Evolutionary conservation across 2,888 invertebrate genomes (phyloP).

Genomic region (Noctua janthe): DNA sequence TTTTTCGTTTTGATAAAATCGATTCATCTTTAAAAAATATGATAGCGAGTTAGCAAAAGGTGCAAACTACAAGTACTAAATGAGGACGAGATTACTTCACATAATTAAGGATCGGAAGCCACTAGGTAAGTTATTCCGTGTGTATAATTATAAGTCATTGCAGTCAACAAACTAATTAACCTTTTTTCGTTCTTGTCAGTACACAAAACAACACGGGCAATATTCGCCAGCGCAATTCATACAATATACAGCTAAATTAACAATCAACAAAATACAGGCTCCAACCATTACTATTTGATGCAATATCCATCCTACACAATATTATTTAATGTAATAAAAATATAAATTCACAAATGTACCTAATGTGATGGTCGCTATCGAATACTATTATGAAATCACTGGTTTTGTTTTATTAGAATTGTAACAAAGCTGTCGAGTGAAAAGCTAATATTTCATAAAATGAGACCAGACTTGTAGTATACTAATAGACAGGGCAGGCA

Average conservation of each 20-base stretch:
- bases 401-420: constrained; percentile 36
- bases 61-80: too few relatives aligned
- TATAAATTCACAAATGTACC: constrained; percentile 33
- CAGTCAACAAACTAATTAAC: constrained; percentile 4
- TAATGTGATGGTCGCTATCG: constrained; percentile 38
- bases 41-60: too few relatives aligned
- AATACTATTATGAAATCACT: constrained; percentile 31
- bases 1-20: too few relatives aligned
- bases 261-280: constrained; percentile 18
- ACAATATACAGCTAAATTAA: constrained; percentile 25
- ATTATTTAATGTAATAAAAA: constrained; percentile 45
- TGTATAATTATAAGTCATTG: not conserved
- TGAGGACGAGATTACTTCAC: too few relatives aligned
- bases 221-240: constrained; percentile 15
- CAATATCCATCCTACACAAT: constrained; percentile 17
- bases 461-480: not conserved
- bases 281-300: not conserved
- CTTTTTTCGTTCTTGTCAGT: constrained; percentile 11
- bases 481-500: not conserved
- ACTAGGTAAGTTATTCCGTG: too few relatives aligned
- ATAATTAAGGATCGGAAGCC: too few relatives aligned
- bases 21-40: too few relatives aligned
- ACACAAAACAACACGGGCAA: not conserved
- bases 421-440: constrained; percentile 31
- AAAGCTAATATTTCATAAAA: not conserved